Evolutionary conservation across 2,888 invertebrate species (phyloP).

Genomic region (Endomychus coccineus): DNA sequence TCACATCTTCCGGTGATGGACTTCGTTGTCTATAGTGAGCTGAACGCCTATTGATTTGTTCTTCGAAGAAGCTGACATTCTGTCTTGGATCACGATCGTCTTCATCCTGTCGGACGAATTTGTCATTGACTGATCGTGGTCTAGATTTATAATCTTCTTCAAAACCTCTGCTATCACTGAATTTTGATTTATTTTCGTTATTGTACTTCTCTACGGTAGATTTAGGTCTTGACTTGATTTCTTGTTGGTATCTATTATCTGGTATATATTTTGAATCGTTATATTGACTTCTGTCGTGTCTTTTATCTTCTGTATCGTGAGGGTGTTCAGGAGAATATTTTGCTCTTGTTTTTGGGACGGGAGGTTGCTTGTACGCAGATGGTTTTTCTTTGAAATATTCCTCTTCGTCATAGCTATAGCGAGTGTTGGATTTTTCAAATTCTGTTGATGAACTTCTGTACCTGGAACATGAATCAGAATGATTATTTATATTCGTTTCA

Average conservation of each 20-base stretch:
- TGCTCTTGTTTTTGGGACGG: constrained; percentile 34
- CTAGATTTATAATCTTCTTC: constrained; percentile 8
- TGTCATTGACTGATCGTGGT: constrained; percentile 8
- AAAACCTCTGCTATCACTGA: constrained; percentile 9
- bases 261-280: constrained; percentile 13
- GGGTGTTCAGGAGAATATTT: constrained; percentile 22
- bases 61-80: constrained; percentile 11
- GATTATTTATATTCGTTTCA: no score
- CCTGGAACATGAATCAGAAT: constrained; percentile 1
- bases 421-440: constrained; percentile 11
- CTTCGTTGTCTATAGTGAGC: constrained; percentile 32
- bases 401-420: constrained; percentile 6
- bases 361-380: constrained; percentile 27
- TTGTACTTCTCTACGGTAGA: constrained; percentile 7
- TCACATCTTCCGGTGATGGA: constrained; percentile 46
- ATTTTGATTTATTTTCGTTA: background rate
- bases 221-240: constrained; percentile 15
- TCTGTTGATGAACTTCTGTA: constrained; percentile 11
- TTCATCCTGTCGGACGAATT: constrained; percentile 6
- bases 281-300: constrained; percentile 10
- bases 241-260: constrained; percentile 29
- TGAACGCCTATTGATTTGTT: constrained; percentile 9
- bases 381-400: constrained; percentile 23
- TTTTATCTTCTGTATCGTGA: constrained; percentile 4
- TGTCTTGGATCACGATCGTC: constrained; percentile 4